Base-by-base conservation (phyloP, 1,140 invertebrate genomes). In the Calephelis virginiensis region DNA sequence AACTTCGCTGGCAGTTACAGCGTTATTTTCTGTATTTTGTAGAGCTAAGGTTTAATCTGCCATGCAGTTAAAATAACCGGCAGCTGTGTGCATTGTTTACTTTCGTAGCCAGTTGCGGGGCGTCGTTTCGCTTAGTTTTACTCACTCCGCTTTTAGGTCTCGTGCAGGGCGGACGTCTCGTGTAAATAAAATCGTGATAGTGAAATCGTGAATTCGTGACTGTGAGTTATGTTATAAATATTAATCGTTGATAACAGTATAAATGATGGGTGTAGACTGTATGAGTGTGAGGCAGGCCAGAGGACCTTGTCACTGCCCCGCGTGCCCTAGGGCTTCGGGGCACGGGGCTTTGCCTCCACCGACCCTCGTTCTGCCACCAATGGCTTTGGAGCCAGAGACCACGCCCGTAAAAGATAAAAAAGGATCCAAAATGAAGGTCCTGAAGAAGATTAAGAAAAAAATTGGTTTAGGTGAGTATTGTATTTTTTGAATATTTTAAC, bases 381-480 rank as follows among this genome's bases (percentile, higher is more conserved):
- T 90, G 86, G 88, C 86, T 1, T 38, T 90, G 50, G 88, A 90
- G 49, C 85, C 81, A 0, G 88, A 90, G 68, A 86, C 80, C 0
- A 89, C 86, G 9, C 88, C 88, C 9, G 81, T 86, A 0, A 90
- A 90, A 71, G 86, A 90, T 67, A 90, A 90, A 65, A 90, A 90
- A 62, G 88, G 88, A 28, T 89, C 86, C 1, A 91, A 91, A 66
- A 91, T 91, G 90, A 91, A 91, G 68, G 87, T 92, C n/a, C 65
- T 92, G 43, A 92, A 92, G 75, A 92, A 92, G 70, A 92, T 92
- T 46, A 92, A 91, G 67, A 90, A 85, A 73, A 92, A 92, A 70
- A 92, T 92, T 56, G 91, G 91, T 67, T 74, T 92, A 60, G 91
- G 91, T 92, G 67, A 87, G 87, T 74, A 28, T 28, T 28, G 28